Evolutionary conservation across 2,113 vertebrate genomes (phyloP), one percentile per base, ranked within the genome.

Genomic region (Ciconia maguari): DNA sequence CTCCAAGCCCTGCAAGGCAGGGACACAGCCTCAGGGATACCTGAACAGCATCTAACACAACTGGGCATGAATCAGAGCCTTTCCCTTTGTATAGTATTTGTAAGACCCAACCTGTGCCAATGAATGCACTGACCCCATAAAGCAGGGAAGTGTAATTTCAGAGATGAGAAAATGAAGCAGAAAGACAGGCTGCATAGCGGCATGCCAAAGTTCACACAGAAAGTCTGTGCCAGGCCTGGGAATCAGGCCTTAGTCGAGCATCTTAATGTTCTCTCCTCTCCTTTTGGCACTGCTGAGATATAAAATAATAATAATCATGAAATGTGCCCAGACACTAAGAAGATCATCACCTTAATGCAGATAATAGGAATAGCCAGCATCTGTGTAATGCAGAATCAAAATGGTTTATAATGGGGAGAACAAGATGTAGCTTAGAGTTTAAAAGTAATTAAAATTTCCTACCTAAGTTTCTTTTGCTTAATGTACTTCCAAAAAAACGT

Each of bases 381-480:
- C 80, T 92, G 83, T 5, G 48, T 76, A 90, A 95, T 57, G 74
- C 51, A 83, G 81, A 95, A 92, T 95, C 90, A 94, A 86, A 97
- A 91, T 64, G 77, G 52, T 90, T 72, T 90, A 86, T 94, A 96
- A 96, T 90, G 71, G 92, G 65, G 32, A 93, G 90, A 95, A 91
- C 55, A 94, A 96, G 87, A 76, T 82, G 81, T 87, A 95, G 83
- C 74, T 84, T 78, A 55, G 83, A 90, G 74, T 94, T 94, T 92
- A 94, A 95, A 96, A 97, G 95, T 95, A 94, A 97, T 95, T 98
- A 94, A 95, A 97, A 97, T 97, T 93, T 88, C 96, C 83, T 93
- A 36, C 70, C 91, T 86, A 85, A 95, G 92, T 90, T 97, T 97
- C 74, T 77, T 89, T 95, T 96, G 84, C 80, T 97, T 97, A 94